Conservation (phyloP, 2,888 invertebrate species). For the Standfussiana lucernea region DNA sequence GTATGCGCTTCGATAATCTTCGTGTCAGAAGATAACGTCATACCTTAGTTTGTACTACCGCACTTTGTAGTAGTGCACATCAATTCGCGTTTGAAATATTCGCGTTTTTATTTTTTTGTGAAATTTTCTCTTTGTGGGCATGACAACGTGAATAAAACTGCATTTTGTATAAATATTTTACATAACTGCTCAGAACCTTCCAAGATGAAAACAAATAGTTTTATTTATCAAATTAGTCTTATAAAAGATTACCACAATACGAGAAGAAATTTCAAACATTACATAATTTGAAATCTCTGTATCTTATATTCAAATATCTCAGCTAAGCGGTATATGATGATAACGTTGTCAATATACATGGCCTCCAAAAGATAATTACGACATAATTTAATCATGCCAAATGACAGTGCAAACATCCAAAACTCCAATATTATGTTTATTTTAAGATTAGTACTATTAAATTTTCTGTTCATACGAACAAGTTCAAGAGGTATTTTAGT, state of each 20-base stretch:
- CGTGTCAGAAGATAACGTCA: not conserved
- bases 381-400: conserved; percentile 52
- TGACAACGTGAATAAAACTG: not conserved
- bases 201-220: not conserved
- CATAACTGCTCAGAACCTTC: not conserved
- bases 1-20: not conserved
- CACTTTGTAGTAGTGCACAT: not conserved
- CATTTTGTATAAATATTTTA: not conserved
- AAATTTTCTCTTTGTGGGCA: not conserved
- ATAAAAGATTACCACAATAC: not conserved
- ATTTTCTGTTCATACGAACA: conserved; percentile 51
- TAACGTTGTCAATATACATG: conserved; percentile 23
- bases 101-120: not conserved
- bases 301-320: conserved; percentile 1
- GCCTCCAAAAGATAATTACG: conserved; percentile 33
- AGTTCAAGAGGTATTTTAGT: conserved; percentile 45
- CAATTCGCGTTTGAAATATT: not conserved
- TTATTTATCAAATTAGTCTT: not conserved
- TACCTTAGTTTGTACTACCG: not conserved
- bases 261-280: conserved; percentile 20
- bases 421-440: conserved; percentile 63
- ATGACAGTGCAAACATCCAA: conserved; percentile 56
- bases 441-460: conserved; percentile 56
- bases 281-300: not conserved
- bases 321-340: conserved; percentile 4